Conservation (phyloP, 2,113 vertebrate species). For the Gasterosteus nipponicus region DNA sequence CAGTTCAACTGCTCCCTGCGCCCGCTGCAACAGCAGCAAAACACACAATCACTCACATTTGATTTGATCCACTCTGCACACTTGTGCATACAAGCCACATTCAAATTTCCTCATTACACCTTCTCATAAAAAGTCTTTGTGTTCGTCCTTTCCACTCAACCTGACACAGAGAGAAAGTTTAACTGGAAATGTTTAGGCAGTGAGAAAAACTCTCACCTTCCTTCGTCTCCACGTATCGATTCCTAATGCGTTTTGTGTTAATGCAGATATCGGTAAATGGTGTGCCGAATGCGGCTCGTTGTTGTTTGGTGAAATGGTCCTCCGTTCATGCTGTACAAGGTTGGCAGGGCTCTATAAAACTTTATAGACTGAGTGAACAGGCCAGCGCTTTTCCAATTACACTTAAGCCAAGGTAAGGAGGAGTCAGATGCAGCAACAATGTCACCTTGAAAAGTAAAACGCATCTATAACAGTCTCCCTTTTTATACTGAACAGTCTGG, state of each 20-base stretch:
- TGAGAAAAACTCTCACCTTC: conserved; percentile 55
- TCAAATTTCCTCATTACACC: conserved; percentile 57
- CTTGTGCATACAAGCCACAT: conserved; percentile 20
- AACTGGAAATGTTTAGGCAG: conserved; percentile 51
- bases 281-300: conserved; percentile 46
- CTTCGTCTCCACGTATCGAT: conserved; percentile 61
- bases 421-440: conserved; percentile 36
- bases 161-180: conserved; percentile 47
- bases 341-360: conserved; percentile 51
- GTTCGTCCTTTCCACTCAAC: conserved; percentile 49
- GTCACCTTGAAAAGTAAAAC: conserved; percentile 51
- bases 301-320: conserved; percentile 55
- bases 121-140: conserved; percentile 45
- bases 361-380: conserved; percentile 49
- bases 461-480: conserved; percentile 7
- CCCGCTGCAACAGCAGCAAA: conserved; percentile 29
- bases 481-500: not conserved
- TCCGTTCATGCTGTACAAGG: conserved; percentile 60
- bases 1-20: conserved; percentile 24
- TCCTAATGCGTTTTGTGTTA: conserved; percentile 70
- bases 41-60: conserved; percentile 12
- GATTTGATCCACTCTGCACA: conserved; percentile 33
- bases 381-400: conserved; percentile 63
- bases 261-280: conserved; percentile 77
- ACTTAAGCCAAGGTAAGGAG: conserved; percentile 45